Base-by-base conservation (phyloP, 2,113 vertebrate species). In the Pungitius pungitius region DNA sequence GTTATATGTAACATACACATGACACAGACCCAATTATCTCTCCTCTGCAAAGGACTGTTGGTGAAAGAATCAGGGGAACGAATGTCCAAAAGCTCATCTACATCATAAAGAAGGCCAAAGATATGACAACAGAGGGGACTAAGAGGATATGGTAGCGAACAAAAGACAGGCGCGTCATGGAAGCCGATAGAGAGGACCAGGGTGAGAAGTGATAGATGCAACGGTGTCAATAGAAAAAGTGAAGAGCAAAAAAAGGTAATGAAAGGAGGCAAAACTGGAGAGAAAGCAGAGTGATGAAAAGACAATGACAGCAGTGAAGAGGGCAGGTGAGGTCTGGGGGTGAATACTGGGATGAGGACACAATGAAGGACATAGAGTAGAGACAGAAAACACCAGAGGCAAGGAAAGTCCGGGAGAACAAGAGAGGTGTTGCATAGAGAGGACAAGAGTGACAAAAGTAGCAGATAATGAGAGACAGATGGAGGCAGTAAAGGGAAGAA, bases 381-480 rank as follows among this genome's bases (percentile, higher is more conserved):
- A 37, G 6, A 52, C 39, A 57, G 51, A 37, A 39, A 59, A 47
- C 59, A 73, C 33, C 22, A 17, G 73, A 39, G 26, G 49, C 26
- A 69, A 67, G 43, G 75, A 52, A 56, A 63, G 72, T 64, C 49
- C 0, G 13, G 56, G 35, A 51, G 37, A 54, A 75, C 33, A 26
- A 33, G 6, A 30, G 54, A 65, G 71, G 71, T 62, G 65, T 40
- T 68, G 57, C 49, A 70, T 35, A 54, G 54, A 71, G 27, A 69
- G 56, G 52, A 80, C 52, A 40, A 61, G 58, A 71, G 69, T 80
- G 80, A 75, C 33, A 52, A 67, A 68, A 73, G 71, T 71, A 71
- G 61, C 52, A 61, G 39, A 77, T 73, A 78, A 83, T 71, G 54
- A 72, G 42, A 79, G 55, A 78, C 66, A 67, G 71, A 76, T 69